Percentiles rank a stretch among this genome's conserved stretches.
Conservation (phyloP, 2,888 invertebrate species). For the Acleris emargana region DNA sequence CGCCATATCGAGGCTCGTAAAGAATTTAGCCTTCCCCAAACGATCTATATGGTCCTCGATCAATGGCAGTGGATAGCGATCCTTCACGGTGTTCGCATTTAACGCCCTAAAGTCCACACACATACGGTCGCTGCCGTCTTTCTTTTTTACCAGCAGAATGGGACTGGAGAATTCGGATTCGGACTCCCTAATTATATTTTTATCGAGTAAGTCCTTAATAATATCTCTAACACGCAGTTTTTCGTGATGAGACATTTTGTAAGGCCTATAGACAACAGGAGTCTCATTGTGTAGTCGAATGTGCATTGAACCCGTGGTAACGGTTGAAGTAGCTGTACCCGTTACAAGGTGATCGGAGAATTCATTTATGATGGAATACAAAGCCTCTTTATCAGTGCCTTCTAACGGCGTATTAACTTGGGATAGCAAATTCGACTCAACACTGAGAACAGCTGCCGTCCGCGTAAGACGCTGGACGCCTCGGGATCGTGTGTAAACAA, state of each 20-base stretch:
- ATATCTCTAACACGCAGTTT: conserved; percentile 37
- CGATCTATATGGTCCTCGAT: conserved; percentile 16
- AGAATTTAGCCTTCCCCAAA: conserved; percentile 11
- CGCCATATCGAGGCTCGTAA: conserved; percentile 23
- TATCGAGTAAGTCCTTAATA: conserved; percentile 34
- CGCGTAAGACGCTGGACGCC: conserved; percentile 33
- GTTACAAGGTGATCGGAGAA: conserved; percentile 32
- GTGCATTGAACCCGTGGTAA: conserved; percentile 39
- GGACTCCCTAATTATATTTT: conserved; percentile 40
- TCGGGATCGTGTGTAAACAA: too few species aligned
- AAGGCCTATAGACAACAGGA: conserved; percentile 38
- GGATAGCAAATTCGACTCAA: background rate
- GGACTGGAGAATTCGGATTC: conserved; percentile 40
- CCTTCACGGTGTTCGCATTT: conserved; percentile 1
- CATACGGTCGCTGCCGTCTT: conserved; percentile 37
- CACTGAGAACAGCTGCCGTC: background rate
- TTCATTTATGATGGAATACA: conserved; percentile 28
- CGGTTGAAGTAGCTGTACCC: conserved; percentile 38
- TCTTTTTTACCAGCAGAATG: conserved; percentile 42
- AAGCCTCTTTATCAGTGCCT: conserved; percentile 26
- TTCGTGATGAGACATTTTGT: conserved; percentile 37
- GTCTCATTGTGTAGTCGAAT: conserved; percentile 27
- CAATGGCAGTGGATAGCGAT: conserved; percentile 6
- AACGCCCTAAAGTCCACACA: conserved; percentile 21
- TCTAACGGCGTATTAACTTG: conserved; percentile 35